Percentiles rank a stretch among this genome's conserved stretches.
Evolutionary conservation across 2,113 vertebrate species (phyloP).

Genomic region (Cisticola juncidis): DNA sequence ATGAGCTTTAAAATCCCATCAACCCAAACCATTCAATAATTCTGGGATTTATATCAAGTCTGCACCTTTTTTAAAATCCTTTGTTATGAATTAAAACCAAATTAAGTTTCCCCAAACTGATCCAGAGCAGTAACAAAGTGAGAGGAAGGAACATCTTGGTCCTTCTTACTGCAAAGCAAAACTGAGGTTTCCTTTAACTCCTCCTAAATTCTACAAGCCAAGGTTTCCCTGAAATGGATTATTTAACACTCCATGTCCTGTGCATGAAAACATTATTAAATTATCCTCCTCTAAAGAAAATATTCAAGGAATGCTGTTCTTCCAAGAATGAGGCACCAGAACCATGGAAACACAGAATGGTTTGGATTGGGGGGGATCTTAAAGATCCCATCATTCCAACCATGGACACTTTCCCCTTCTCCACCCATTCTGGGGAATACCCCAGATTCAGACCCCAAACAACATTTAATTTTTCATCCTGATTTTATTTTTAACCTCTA

Average conservation of each 20-base stretch:
- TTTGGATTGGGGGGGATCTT: neutral
- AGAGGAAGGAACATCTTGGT: neutral
- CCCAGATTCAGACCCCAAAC: neutral
- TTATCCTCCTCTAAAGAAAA: neutral
- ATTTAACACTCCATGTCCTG: neutral
- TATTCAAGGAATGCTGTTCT: neutral
- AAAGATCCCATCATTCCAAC: neutral
- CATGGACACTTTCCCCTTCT: neutral
- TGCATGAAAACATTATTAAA: neutral
- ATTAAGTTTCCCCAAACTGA: neutral
- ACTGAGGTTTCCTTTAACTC: neutral
- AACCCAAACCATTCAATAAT: neutral
- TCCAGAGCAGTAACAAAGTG: neutral
- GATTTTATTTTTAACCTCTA: neutral
- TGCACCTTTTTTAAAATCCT: neutral
- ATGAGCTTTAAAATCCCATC: neutral
- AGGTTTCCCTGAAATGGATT: neutral
- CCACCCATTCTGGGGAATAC: neutral
- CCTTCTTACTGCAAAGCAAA: neutral
- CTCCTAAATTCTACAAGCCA: neutral
- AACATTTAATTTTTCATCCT: neutral
- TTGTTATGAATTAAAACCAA: neutral
- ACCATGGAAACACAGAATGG: neutral
- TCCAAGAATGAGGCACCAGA: neutral
- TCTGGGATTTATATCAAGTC: neutral